phyloP scores from a whole-genome alignment of 2,888 invertebrate genomes.

The Rhimphoctona megacephalus region DNA sequence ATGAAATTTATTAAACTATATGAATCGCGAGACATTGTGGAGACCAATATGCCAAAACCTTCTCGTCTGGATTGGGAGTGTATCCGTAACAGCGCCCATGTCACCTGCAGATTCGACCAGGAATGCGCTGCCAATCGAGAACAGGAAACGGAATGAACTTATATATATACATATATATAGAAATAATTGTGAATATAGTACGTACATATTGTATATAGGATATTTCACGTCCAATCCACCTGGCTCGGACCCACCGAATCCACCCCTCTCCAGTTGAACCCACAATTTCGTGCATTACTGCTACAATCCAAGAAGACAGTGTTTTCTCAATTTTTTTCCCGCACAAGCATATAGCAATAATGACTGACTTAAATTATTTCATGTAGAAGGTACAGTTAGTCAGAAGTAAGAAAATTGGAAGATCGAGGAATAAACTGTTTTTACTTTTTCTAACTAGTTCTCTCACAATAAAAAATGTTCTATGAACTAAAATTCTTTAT shows the following conservation, averaged over 20 bases:
- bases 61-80: slow-evolving; percentile 7
- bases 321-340: neutral
- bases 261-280: neutral
- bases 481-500: neutral
- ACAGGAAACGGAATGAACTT: slow-evolving; percentile 44
- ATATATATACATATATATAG: slow-evolving; percentile 35
- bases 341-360: neutral
- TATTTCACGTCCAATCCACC: slow-evolving; percentile 1
- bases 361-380: neutral
- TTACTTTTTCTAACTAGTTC: neutral
- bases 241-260: neutral
- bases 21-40: slow-evolving; percentile 17
- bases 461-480: neutral
- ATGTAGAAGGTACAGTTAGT: neutral
- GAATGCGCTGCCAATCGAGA: slow-evolving; percentile 54
- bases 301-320: neutral
- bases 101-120: slow-evolving; percentile 62
- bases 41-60: slow-evolving; percentile 26
- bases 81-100: slow-evolving; percentile 48
- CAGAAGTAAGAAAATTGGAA: neutral
- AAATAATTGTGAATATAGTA: slow-evolving; percentile 21
- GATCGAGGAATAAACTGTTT: neutral
- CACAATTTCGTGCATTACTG: slow-evolving; percentile 9
- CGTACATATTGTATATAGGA: slow-evolving; percentile 3
- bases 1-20: slow-evolving; percentile 15